phyloP scores from a whole-genome alignment of 2,113 vertebrate species.

The Struthidea cinerea region DNA sequence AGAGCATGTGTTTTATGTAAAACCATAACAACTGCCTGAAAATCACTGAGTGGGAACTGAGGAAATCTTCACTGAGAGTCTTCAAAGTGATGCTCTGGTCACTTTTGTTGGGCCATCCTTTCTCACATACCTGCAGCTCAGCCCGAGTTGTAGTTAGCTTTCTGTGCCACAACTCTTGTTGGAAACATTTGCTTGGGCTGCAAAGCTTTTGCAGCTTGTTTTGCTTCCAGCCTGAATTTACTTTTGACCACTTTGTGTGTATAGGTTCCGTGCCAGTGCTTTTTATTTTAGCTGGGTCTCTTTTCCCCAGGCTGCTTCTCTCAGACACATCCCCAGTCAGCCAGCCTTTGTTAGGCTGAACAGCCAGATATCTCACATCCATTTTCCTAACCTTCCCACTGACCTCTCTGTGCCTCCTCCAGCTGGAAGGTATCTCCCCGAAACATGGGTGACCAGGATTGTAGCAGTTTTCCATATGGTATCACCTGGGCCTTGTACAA shows the following conservation, averaged over 20 bases:
- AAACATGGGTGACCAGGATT: not conserved
- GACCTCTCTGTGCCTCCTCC: slow-evolving; percentile 24
- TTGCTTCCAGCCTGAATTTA: not conserved
- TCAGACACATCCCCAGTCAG: not conserved
- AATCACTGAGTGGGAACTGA: not conserved
- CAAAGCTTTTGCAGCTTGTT: not conserved
- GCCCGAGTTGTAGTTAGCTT: not conserved
- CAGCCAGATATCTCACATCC: not conserved
- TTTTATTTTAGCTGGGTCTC: not conserved
- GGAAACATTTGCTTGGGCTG: not conserved
- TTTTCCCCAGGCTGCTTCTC: not conserved
- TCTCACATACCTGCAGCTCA: not conserved
- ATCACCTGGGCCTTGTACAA: slow-evolving; percentile 23
- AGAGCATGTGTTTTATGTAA: not conserved
- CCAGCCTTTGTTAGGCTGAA: not conserved
- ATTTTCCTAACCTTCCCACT: slow-evolving; percentile 29
- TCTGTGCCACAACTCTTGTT: not conserved
- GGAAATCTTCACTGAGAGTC: not conserved
- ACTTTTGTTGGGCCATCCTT: not conserved
- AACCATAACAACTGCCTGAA: not conserved
- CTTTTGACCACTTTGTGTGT: not conserved
- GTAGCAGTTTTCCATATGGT: slow-evolving; percentile 48
- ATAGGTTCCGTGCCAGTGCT: not conserved
- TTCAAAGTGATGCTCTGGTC: not conserved
- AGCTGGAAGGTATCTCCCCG: slow-evolving; percentile 11